Base-by-base conservation (phyloP, 1,140 invertebrate species). In the Drosophila fuyamai region DNA sequence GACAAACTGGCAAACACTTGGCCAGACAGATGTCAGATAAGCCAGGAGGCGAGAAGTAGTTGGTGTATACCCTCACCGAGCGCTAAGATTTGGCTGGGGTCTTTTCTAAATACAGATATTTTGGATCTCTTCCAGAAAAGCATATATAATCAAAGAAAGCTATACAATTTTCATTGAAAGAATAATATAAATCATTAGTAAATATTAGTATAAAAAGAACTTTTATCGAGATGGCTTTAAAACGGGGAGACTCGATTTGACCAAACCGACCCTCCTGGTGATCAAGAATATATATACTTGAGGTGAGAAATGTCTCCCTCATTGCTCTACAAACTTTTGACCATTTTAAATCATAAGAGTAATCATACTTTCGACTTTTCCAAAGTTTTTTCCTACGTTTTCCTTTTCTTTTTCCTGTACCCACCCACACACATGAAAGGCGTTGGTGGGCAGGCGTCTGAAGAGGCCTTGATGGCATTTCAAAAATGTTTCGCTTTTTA, bases 1-100 rank as follows among this genome's bases (percentile, higher is more conserved):
- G 65, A 78, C 58, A 59, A 62, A 66, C 63, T 50, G 47, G 65
- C 65, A 71, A 76, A 71, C 78, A 76, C 71, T 79, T 84, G 71
- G 57, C 76, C 81, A 84, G 81, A 84, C 81, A 83, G 81, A 83
- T 83, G 81, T 80, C 66, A 83, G 81, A 84, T 84, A 84, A 63
- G 70, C 66, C 71, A 59, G 78, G 57, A 65, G 65, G 58, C 57
- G 62, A 54, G 41, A 73, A 59, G 56, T 51, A 57, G 23, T 36
- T 35, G 43, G 32, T n/a, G 14, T 35, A 44, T 50, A 63, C 41
- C 43, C 53, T 68, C 41, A 1, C 27, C 14, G 4, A 62, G 35
- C 13, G 4, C 18, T 32, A 9, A 41, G 54, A 60, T 75, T 60
- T 80, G 46, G 23, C 36, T 47, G 10, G 29, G 10, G 55, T 13